A percentile compares a stretch with the other conserved stretches of the same genome.
phyloP scores from a whole-genome alignment of 2,113 vertebrate species.

The Rallus limicola region DNA sequence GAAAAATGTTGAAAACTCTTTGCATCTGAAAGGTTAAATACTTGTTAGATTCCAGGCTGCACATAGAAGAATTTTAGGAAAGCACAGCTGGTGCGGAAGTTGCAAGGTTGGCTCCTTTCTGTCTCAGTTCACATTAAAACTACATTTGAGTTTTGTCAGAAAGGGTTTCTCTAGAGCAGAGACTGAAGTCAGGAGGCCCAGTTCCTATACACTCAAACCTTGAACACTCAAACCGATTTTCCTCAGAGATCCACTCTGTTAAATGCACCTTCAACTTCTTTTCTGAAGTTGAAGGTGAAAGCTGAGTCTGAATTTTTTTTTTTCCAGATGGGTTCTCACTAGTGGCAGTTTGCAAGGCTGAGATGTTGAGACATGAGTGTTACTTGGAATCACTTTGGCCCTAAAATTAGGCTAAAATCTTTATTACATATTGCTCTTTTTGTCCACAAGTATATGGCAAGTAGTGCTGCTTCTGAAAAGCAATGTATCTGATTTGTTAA shows the following conservation, averaged over 20 bases:
- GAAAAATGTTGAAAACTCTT: neutral
- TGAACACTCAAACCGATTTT: neutral
- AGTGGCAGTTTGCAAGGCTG: neutral
- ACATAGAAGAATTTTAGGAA: neutral
- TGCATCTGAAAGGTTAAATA: neutral
- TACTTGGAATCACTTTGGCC: neutral
- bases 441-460: neutral
- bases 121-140: neutral
- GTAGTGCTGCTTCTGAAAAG: neutral
- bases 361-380: neutral
- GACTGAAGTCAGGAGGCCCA: neutral
- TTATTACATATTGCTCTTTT: neutral
- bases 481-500: neutral
- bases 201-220: neutral
- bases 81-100: neutral
- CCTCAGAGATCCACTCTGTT: neutral
- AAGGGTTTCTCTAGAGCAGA: neutral
- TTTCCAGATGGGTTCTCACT: neutral
- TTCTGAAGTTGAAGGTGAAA: neutral
- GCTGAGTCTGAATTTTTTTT: neutral
- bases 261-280: too few relatives aligned
- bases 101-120: neutral
- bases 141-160: neutral
- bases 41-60: neutral
- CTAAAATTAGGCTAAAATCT: neutral